Evolutionary conservation across 2,797 vertebrate species (phyloP), one percentile per base, ranked within the genome.

Genomic region (Furcifer pardalis): DNA sequence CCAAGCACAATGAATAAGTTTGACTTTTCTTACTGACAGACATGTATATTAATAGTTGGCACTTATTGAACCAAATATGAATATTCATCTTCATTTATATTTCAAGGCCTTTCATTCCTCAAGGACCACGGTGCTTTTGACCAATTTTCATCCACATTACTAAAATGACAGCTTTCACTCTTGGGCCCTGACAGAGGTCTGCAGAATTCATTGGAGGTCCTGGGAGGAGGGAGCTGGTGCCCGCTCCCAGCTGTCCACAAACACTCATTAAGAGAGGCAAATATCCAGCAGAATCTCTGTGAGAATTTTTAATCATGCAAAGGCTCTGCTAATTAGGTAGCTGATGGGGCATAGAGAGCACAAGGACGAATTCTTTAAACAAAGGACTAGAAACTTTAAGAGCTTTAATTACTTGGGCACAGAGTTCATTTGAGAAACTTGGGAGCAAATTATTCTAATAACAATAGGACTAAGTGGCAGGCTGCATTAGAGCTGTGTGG

Each of bases 11-110:
- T 95, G 95, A 96, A 95, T 92, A 94, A 90, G 94, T 94, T 96
- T 94, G 95, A 96, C 94, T 95, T 94, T 95, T 96, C 97, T 97
- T 96, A 97, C 96, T 97, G 97, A 98, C 97, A 97, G 97, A 98
- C 97, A 97, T 98, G 97, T 98, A 98, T 98, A 98, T 98, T 98
- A 98, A 99, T 97, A 98, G 97, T 98, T 98, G 97, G 97, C 97
- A 97, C 97, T 98, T 97, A 97, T 96, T 97, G 97, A 97, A 96
- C 96, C 94, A 97, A 98, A 98, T 98, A 99, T 99, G 98, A 99
- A 99, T 99, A 99, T 99, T 99, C 98, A 99, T 99, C 97, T 97
- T 99, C 98, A 99, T 99, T 99, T 98, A 98, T 99, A 98, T 99
- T 99, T 99, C 97, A 99, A 98, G 97, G 97, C 97, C 97, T 97